These are phyloP conservation scores for Drosophila anomelani DNA, from an alignment of 2,888 invertebrate species.

Conservation along the genomic window DNA sequence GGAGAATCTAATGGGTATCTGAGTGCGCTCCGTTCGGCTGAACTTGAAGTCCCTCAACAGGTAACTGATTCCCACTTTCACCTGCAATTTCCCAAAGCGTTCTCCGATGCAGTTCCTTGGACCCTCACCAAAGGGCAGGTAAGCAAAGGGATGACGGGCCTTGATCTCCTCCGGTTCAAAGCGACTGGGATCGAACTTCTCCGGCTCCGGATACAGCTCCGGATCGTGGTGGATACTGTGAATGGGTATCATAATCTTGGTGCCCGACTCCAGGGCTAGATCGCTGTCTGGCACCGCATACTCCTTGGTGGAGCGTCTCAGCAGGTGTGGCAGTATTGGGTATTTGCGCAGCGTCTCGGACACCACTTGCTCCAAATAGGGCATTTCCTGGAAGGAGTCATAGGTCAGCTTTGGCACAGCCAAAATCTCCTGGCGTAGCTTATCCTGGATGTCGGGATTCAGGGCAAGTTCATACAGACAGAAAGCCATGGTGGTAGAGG, in stretches of 20 bases:
- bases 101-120: constrained; percentile 82
- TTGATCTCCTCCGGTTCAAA: constrained; percentile 86
- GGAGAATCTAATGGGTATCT: constrained; percentile 50
- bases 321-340: constrained; percentile 85
- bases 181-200: constrained; percentile 87
- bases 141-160: constrained; percentile 83
- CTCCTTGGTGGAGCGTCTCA: constrained; percentile 84
- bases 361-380: constrained; percentile 85
- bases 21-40: constrained; percentile 38
- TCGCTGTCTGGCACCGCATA: constrained; percentile 85
- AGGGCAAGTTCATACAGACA: constrained; percentile 85
- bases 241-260: constrained; percentile 60
- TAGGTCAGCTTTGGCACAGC: constrained; percentile 83
- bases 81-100: constrained; percentile 81
- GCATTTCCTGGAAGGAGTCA: constrained; percentile 85
- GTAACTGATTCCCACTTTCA: constrained; percentile 71
- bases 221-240: constrained; percentile 87
- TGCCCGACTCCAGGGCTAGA: constrained; percentile 84
- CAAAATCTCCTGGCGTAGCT: constrained; percentile 84
- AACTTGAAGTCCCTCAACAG: constrained; percentile 67
- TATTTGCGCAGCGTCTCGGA: constrained; percentile 86
- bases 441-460: constrained; percentile 85
- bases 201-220: constrained; percentile 85
- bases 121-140: constrained; percentile 82
- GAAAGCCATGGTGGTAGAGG: constrained; percentile 85